phyloP scores from a whole-genome alignment of 2,888 invertebrate species.

The Macaria notata region DNA sequence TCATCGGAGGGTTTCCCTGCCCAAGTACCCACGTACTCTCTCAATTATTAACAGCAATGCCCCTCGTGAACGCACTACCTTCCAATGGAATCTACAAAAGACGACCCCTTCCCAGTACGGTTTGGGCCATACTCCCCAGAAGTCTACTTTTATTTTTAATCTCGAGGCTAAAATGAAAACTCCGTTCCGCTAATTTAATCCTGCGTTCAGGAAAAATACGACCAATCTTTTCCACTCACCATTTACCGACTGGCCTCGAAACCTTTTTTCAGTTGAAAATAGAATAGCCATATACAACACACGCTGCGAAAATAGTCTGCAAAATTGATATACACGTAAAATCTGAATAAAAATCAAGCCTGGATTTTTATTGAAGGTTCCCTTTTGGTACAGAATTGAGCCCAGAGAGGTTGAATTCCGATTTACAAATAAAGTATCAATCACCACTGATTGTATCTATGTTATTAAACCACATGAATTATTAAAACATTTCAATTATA shows the following conservation, averaged over 20 bases:
- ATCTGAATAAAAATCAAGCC: constrained; percentile 5
- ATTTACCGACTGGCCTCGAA: not conserved
- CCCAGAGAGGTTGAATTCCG: too few relatives aligned
- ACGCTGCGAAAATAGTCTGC: not conserved
- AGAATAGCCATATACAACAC: not conserved
- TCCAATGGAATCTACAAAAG: constrained; percentile 15
- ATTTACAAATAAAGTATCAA: too few relatives aligned
- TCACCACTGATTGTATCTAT: too few relatives aligned
- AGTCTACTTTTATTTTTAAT: constrained; percentile 12
- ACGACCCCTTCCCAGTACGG: constrained; percentile 20
- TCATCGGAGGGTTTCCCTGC: constrained; percentile 51
- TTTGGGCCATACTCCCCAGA: constrained; percentile 4
- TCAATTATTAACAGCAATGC: constrained; percentile 63
- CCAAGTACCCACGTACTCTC: constrained; percentile 35
- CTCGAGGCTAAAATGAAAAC: constrained; percentile 7
- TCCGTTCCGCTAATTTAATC: constrained; percentile 1
- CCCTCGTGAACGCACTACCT: constrained; percentile 21
- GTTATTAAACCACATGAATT: too few relatives aligned
- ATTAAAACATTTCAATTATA: too few relatives aligned
- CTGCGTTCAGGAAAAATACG: not conserved
- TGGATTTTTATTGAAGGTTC: constrained; percentile 4
- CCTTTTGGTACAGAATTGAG: not conserved
- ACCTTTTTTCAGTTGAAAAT: not conserved
- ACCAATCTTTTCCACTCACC: constrained; percentile 3
- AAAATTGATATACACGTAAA: constrained; percentile 4